Conservation (phyloP, 2,113 vertebrate species). For the Pontoporia blainvillei region DNA sequence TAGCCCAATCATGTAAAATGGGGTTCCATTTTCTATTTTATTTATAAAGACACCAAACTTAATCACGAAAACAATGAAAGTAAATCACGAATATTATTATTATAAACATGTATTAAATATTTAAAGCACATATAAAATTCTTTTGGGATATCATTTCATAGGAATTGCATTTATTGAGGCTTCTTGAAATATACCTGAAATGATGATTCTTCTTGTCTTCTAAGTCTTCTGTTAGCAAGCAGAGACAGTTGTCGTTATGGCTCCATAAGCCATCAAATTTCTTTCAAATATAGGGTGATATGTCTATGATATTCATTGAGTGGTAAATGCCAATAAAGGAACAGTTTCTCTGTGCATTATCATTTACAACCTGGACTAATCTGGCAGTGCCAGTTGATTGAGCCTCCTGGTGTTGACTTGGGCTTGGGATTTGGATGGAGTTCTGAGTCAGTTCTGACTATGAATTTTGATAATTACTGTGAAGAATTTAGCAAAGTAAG, state of each 20-base stretch:
- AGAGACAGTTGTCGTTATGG: background rate
- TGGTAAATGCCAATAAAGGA: background rate
- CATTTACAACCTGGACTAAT: background rate
- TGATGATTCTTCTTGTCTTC: background rate
- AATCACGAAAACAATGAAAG: background rate
- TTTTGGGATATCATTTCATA: background rate
- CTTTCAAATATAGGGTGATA: background rate
- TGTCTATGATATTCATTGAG: background rate
- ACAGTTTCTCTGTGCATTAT: background rate
- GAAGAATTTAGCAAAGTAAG: background rate
- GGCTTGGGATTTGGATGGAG: background rate
- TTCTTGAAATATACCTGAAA: background rate
- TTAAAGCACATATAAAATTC: background rate
- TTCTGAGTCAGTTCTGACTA: background rate
- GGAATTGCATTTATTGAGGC: background rate
- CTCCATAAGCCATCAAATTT: background rate
- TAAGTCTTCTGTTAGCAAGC: background rate
- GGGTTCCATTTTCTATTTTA: background rate
- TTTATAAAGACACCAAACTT: background rate
- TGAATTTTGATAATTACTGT: background rate
- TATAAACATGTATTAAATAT: background rate
- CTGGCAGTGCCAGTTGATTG: background rate
- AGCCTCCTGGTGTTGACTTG: background rate
- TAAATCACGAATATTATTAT: background rate
- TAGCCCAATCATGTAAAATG: background rate